A percentile compares a stretch with the other conserved stretches of the same genome.
Evolutionary conservation across 2,113 vertebrate genomes (phyloP).

Genomic region (Bufo gargarizans): DNA sequence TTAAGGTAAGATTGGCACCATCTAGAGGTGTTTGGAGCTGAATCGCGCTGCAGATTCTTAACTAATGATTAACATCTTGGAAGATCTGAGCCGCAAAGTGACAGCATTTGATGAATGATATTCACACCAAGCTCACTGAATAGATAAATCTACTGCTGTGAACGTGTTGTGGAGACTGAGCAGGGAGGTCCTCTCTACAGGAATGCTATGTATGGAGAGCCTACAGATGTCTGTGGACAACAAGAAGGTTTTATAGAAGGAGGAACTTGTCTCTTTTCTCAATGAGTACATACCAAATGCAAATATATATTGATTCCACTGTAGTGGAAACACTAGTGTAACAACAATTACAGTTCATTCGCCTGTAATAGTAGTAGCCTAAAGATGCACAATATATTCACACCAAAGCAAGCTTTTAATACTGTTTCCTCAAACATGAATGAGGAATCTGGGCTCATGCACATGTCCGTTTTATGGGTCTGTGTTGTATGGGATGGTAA

Average conservation of each 20-base stretch:
- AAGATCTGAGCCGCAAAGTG: not conserved
- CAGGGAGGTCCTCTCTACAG: not conserved
- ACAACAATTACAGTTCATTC: not conserved
- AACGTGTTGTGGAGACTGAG: not conserved
- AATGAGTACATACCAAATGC: not conserved
- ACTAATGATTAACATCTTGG: not conserved
- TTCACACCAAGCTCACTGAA: conserved; percentile 15
- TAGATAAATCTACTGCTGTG: conserved; percentile 20
- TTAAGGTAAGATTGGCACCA: conserved; percentile 1
- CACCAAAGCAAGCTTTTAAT: no score
- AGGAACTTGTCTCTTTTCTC: not conserved
- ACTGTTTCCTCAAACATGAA: no score
- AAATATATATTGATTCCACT: not conserved
- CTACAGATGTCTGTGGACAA: not conserved
- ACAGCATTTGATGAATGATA: conserved; percentile 23
- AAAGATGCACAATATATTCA: no score
- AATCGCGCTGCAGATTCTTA: not conserved
- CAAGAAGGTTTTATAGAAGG: not conserved
- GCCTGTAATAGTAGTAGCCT: not conserved
- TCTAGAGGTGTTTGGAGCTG: not conserved
- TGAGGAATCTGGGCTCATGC: no score
- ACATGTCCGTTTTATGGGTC: no score
- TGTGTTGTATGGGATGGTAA: no score
- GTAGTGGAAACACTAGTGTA: not conserved
- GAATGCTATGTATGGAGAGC: not conserved